phyloP scores from a whole-genome alignment of 2,888 invertebrate genomes.

The Orthosia gothica region DNA sequence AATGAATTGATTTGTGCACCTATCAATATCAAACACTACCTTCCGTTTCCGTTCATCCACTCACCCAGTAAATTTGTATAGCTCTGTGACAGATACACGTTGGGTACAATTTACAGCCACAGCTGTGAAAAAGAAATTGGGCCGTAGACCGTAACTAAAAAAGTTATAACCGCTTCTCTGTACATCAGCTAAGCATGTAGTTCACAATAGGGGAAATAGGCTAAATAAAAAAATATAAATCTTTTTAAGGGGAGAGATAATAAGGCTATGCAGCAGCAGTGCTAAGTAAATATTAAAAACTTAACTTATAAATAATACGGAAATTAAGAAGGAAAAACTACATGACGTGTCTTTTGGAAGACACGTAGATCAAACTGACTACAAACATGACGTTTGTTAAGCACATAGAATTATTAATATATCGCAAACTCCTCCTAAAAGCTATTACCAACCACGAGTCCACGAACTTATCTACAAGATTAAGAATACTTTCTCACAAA shows the following conservation, averaged over 20 bases:
- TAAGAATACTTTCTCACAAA: constrained; percentile 41
- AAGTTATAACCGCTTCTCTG: background rate
- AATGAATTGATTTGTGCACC: background rate
- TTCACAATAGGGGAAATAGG: background rate
- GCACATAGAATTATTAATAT: constrained; percentile 30
- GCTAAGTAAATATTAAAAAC: background rate
- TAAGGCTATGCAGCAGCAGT: background rate
- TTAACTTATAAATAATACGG: background rate
- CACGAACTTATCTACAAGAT: constrained; percentile 9
- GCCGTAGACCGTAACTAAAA: constrained; percentile 4
- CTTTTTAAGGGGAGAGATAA: background rate
- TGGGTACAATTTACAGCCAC: constrained; percentile 9
- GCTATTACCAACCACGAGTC: constrained; percentile 6
- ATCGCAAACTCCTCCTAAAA: constrained; percentile 14
- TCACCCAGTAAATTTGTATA: no score
- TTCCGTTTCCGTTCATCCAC: background rate
- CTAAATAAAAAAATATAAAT: no score
- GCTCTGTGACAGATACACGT: no score
- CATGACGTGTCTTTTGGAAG: background rate
- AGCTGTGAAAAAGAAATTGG: constrained; percentile 8
- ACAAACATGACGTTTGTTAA: background rate
- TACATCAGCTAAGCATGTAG: background rate
- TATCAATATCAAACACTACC: background rate
- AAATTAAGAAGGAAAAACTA: background rate
- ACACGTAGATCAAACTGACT: background rate